Evolutionary conservation across 1,140 invertebrate genomes (phyloP).

Genomic region (Bombus ignitus): DNA sequence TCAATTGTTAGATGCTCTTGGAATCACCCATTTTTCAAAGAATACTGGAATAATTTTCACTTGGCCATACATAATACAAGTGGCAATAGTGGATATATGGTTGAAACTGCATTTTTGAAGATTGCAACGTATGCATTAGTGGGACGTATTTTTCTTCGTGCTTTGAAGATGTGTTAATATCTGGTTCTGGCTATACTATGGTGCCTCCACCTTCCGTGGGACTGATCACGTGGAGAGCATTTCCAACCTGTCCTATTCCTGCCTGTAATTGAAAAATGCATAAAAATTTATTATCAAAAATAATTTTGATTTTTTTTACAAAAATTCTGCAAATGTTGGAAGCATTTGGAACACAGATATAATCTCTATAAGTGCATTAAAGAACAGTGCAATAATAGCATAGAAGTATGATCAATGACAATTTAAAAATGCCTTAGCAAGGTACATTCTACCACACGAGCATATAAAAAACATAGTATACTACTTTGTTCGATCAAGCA

Average conservation of each 20-base stretch:
- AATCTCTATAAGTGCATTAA: conserved; percentile 11
- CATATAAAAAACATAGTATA: conserved; percentile 39
- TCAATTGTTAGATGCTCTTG: conserved; percentile 28
- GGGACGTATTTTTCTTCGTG: conserved; percentile 54
- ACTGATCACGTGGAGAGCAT: conserved; percentile 74
- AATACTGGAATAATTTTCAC: conserved; percentile 65
- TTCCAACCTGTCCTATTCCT: conserved; percentile 73
- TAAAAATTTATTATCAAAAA: conserved; percentile 40
- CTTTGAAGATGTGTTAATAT: conserved; percentile 39
- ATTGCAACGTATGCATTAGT: conserved; percentile 43
- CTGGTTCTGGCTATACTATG: conserved; percentile 75
- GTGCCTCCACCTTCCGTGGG: conserved; percentile 76
- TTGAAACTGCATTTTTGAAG: conserved; percentile 58
- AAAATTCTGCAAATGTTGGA: conserved; percentile 22
- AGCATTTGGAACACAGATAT: conserved; percentile 26
- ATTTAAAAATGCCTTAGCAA: conserved; percentile 4
- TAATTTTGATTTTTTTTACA: background rate
- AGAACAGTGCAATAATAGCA: conserved; percentile 22
- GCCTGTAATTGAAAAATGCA: conserved; percentile 65
- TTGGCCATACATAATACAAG: conserved; percentile 67
- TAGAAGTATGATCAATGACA: conserved; percentile 12
- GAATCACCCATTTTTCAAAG: conserved; percentile 42
- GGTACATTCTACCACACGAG: conserved; percentile 28
- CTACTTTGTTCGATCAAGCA: conserved; percentile 48
- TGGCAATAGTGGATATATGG: conserved; percentile 58